phyloP scores from a whole-genome alignment of 2,888 invertebrate genomes.

The Sycophila texana region DNA sequence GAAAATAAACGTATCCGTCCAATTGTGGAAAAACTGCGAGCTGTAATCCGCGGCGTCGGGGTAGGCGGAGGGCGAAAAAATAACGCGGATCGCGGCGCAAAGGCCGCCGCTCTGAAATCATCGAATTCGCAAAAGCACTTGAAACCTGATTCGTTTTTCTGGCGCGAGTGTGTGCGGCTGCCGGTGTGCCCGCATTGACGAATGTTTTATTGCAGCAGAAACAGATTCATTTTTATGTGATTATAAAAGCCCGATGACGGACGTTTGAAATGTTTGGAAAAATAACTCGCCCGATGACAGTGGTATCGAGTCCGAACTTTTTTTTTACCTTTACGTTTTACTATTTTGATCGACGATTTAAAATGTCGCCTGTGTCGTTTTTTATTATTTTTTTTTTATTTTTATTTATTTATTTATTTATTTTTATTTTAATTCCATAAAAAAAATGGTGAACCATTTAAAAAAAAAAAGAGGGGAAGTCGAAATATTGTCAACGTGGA shows the following conservation, averaged over 20 bases:
- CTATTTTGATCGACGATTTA: background rate
- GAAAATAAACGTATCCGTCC: conserved; percentile 54
- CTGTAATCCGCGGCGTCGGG: conserved; percentile 32
- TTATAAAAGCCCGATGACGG: conserved; percentile 32
- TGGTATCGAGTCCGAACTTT: too few relatives aligned
- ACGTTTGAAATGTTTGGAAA: conserved; percentile 8
- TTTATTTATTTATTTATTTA: too few relatives aligned
- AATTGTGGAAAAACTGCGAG: conserved; percentile 24
- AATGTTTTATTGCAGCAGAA: conserved; percentile 48
- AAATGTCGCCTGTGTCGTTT: too few relatives aligned
- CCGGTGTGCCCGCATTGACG: background rate
- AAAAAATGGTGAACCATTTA: too few relatives aligned
- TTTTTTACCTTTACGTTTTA: too few relatives aligned
- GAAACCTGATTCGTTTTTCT: conserved; percentile 50
- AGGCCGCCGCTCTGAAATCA: conserved; percentile 32
- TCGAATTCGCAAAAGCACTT: conserved; percentile 54
- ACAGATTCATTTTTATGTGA: conserved; percentile 43
- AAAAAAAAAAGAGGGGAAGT: background rate
- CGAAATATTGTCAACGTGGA: conserved; percentile 1
- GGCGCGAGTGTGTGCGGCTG: background rate
- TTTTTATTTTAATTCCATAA: too few relatives aligned
- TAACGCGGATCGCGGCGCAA: conserved; percentile 12
- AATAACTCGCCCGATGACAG: background rate
- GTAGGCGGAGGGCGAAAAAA: conserved; percentile 29
- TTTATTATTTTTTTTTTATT: too few relatives aligned